phyloP scores from a whole-genome alignment of 1,140 invertebrate genomes.

The Antheraea mylitta region DNA sequence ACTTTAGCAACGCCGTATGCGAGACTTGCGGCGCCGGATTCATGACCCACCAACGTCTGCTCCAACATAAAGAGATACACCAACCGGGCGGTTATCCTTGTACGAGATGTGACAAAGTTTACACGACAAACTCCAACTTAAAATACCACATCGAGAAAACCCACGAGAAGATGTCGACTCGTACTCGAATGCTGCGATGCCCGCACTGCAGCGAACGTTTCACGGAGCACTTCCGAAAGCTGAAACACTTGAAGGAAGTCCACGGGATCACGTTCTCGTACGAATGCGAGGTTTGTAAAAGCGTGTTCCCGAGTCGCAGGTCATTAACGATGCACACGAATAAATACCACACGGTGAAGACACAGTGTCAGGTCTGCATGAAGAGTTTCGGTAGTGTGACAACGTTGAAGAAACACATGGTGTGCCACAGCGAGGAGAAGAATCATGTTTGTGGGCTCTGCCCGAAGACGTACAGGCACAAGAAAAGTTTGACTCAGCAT shows the following conservation, averaged over 20 bases:
- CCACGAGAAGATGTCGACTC: constrained; percentile 39
- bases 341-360: constrained; percentile 74
- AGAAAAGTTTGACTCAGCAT: constrained; percentile 85
- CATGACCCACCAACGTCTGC: constrained; percentile 53
- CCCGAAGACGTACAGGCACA: constrained; percentile 80
- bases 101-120: constrained; percentile 49
- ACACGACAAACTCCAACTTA: constrained; percentile 52
- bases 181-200: constrained; percentile 44
- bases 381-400: constrained; percentile 77
- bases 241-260: constrained; percentile 51
- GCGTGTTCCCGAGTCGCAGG: constrained; percentile 43
- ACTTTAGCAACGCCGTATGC: constrained; percentile 59
- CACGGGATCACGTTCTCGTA: constrained; percentile 54
- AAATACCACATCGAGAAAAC: constrained; percentile 52
- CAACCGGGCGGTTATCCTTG: constrained; percentile 45
- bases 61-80: constrained; percentile 61
- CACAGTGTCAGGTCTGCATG: constrained; percentile 71
- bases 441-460: constrained; percentile 80
- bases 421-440: constrained; percentile 82
- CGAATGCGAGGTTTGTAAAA: constrained; percentile 47
- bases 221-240: constrained; percentile 49
- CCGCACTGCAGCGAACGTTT: constrained; percentile 53
- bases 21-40: constrained; percentile 65
- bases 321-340: constrained; percentile 61
- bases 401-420: constrained; percentile 85